These are phyloP conservation scores for Eolophus roseicapilla DNA, from an alignment of 2,113 vertebrate genomes.

Conservation along the genomic window DNA sequence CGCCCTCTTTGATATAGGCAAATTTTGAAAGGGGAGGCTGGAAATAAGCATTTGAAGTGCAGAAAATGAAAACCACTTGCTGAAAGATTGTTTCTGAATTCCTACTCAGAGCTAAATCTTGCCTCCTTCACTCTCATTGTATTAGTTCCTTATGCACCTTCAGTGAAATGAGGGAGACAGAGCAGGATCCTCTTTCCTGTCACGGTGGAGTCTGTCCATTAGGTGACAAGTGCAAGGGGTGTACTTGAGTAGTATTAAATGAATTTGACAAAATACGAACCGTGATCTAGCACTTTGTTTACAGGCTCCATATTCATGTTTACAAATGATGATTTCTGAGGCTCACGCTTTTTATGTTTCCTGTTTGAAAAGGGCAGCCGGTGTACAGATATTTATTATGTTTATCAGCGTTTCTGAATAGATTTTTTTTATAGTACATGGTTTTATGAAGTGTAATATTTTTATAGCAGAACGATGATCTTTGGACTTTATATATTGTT, in stretches of 20 bases:
- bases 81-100: background rate
- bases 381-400: conserved; percentile 73
- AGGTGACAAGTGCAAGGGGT: background rate
- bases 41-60: background rate
- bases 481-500: conserved; percentile 62
- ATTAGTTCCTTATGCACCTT: background rate
- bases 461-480: conserved; percentile 65
- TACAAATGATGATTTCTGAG: conserved; percentile 23
- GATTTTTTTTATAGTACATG: conserved; percentile 74
- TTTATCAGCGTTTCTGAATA: conserved; percentile 70
- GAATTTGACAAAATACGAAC: background rate
- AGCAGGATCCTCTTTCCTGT: background rate
- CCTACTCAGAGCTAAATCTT: background rate
- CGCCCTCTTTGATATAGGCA: background rate
- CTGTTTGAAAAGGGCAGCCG: conserved; percentile 24
- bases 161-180: background rate
- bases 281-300: conserved; percentile 36
- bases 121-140: background rate
- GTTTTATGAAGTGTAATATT: conserved; percentile 75
- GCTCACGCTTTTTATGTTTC: background rate
- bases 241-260: background rate
- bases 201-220: background rate
- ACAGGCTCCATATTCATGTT: conserved; percentile 37
- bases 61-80: background rate
- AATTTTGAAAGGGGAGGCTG: background rate